phyloP scores from a whole-genome alignment of 1,140 invertebrate genomes.

The Brachionus koreanus region DNA sequence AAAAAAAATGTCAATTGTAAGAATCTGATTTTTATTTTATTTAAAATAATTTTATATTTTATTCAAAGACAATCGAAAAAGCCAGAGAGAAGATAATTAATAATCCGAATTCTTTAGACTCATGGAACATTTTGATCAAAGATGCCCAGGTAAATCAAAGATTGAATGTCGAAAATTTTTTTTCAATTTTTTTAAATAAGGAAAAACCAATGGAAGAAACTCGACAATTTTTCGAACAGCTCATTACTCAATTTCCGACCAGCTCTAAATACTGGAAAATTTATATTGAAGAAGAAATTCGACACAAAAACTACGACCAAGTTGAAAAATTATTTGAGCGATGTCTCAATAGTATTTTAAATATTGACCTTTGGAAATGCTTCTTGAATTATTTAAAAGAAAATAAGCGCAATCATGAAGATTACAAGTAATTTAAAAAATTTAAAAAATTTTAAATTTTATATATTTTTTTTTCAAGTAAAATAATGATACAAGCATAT shows the following conservation, averaged over 20 bases:
- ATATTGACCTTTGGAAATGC: conserved; percentile 96
- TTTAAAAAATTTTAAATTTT: neutral
- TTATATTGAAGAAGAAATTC: conserved; percentile 96
- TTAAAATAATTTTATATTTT: neutral
- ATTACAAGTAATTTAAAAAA: conserved; percentile 74
- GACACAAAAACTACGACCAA: conserved; percentile 76
- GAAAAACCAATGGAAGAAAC: conserved; percentile 84
- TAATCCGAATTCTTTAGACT: conserved; percentile 16
- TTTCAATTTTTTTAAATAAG: conserved; percentile 59
- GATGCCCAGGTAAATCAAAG: neutral
- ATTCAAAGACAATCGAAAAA: neutral
- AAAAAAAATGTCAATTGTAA: neutral
- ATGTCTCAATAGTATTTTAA: conserved; percentile 93
- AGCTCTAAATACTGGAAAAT: conserved; percentile 97
- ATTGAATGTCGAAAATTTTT: neutral
- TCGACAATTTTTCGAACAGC: conserved; percentile 81
- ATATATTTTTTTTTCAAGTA: conserved; percentile 64
- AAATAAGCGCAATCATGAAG: conserved; percentile 83
- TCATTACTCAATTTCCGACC: conserved; percentile 87
- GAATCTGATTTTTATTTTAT: neutral
- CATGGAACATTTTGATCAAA: conserved; percentile 30
- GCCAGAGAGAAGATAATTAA: neutral
- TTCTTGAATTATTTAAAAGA: conserved; percentile 98
- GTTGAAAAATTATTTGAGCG: conserved; percentile 98
- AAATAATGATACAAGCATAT: conserved; percentile 99